Conservation (phyloP, 2,113 vertebrate genomes). For the Gymnorhina tibicen region DNA sequence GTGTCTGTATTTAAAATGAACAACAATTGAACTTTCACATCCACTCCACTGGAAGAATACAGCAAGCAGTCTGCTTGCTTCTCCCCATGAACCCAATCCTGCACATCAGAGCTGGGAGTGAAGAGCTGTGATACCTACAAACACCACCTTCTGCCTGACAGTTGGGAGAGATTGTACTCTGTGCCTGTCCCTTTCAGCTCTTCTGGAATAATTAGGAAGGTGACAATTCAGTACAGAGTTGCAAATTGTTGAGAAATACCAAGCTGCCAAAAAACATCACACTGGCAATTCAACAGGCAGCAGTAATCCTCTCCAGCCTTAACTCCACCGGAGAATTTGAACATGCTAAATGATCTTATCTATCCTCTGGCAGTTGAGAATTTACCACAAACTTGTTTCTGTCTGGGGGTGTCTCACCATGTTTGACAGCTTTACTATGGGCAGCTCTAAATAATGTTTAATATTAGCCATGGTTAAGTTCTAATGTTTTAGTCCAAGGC, state of each 20-base stretch:
- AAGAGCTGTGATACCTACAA: neutral
- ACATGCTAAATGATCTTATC: neutral
- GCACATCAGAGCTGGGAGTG: neutral
- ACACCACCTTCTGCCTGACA: neutral
- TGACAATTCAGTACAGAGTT: neutral
- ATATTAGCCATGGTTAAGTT: neutral
- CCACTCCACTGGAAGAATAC: neutral
- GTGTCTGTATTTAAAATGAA: neutral
- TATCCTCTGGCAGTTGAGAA: neutral
- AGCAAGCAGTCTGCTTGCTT: neutral
- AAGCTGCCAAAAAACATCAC: neutral
- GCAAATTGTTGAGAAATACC: neutral
- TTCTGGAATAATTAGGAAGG: neutral
- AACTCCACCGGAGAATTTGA: neutral
- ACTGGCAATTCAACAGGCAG: neutral
- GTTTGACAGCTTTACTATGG: neutral
- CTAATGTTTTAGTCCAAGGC: neutral
- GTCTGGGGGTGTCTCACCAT: neutral
- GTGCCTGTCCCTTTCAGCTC: neutral
- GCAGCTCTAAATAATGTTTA: neutral
- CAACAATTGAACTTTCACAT: neutral
- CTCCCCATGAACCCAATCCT: neutral
- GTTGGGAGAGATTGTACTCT: neutral
- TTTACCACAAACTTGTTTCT: neutral
- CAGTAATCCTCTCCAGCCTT: neutral